Base-by-base conservation (phyloP, 2,113 vertebrate genomes). In the Hucho hucho region DNA sequence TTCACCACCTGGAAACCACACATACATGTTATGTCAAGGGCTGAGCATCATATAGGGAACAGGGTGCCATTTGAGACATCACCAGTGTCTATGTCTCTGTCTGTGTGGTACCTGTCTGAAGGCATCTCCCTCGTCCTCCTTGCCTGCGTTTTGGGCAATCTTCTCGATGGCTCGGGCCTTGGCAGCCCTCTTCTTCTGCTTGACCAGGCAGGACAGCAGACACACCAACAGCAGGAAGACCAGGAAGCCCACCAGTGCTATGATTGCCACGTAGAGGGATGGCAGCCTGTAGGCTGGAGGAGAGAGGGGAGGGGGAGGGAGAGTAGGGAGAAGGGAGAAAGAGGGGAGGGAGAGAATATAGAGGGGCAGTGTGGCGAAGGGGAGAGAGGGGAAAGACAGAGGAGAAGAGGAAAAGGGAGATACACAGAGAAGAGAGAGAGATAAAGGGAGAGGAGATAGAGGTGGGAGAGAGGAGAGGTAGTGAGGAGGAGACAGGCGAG, bases 121-220 rank as follows among this genome's bases (percentile, higher is more conserved):
- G 49, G 91, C 84, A 9, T 93, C 91, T 28, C 93, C 93, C 22
- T 94, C 93, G 7, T 94, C 91, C 25, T 91, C 92, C 75, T 92
- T 93, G 78, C 91, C 91, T 25, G 92, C 89, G 0, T 89, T 86
- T 61, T 93, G 75, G 69, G 91, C 92, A 5, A 93, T 87, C 84
- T 93, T 93, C 64, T 93, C 89, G 63, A 94, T 74, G 37, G 89
- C 90, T 0, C 85, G 83, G 2, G 90, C 84, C 83, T 92, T 93
- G 78, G 89, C 89, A 56, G 92, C 86, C 84, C 93, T 88, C 74
- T 88, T 92, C 75, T 89, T 92, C 76, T 94, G 89, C 81, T 92
- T 94, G 82, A 92, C 73, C 77, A 94, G 80, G 64, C 93, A 94
- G 43, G 93, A 93, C 70, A 94, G 77, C 78, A 94, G 86, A 77